Percentiles rank a stretch among this genome's conserved stretches.
Evolutionary conservation across 1,140 invertebrate genomes (phyloP).

Genomic region (Bombus difficillimus): DNA sequence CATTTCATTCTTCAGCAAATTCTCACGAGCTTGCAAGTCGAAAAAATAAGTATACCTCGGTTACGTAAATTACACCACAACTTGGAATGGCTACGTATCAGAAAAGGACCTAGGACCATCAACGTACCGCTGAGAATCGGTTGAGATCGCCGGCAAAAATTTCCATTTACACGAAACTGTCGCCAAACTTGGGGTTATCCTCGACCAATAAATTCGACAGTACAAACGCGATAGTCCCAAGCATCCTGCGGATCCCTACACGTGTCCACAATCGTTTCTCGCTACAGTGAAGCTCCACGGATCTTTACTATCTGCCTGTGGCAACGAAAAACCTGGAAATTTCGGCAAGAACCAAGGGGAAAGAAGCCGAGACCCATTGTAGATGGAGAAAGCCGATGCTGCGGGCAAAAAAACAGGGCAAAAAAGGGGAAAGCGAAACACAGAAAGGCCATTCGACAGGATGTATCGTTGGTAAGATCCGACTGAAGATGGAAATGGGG

Average conservation of each 20-base stretch:
- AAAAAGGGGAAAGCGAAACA: slow-evolving; percentile 19
- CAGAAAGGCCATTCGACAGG: slow-evolving; percentile 39
- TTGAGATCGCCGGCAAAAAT: neutral
- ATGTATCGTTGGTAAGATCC: slow-evolving; percentile 30
- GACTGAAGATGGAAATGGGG: slow-evolving; percentile 41
- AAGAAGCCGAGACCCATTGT: neutral
- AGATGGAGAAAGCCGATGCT: too few species aligned
- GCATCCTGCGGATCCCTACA: neutral
- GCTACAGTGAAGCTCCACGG: neutral
- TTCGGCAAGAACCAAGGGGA: neutral
- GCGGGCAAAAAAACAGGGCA: too few species aligned
- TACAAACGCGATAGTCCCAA: neutral
- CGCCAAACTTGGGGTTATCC: too few species aligned
- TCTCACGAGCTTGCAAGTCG: too few species aligned
- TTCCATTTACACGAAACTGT: neutral
- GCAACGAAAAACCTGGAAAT: neutral
- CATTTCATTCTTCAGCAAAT: too few species aligned
- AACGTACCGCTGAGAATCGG: neutral
- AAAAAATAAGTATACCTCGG: too few species aligned
- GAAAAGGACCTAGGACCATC: too few species aligned
- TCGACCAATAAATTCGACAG: neutral
- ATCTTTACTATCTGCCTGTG: neutral
- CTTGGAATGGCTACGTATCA: too few species aligned
- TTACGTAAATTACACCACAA: too few species aligned
- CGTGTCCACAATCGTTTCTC: neutral